Percentiles rank a stretch among this genome's conserved stretches.
Conservation (phyloP, 2,113 vertebrate genomes). For the Zosterops hypoxanthus region DNA sequence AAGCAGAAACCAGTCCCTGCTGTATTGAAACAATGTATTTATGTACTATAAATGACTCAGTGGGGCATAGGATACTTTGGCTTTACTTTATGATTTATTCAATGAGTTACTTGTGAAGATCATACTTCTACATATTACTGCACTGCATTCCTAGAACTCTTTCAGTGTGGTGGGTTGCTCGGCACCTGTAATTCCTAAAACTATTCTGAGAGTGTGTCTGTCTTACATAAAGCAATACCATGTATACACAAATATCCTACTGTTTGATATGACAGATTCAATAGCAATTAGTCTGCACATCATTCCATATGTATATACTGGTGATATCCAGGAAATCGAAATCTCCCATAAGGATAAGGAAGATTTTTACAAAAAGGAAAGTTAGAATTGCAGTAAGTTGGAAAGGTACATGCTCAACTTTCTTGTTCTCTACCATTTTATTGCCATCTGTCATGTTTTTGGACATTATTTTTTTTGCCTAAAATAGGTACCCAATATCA, state of each 20-base stretch:
- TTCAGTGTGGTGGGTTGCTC: background rate
- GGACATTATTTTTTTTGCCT: background rate
- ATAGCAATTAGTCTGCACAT: background rate
- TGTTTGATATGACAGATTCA: background rate
- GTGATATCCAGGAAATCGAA: background rate
- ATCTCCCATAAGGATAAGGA: background rate
- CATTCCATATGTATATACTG: background rate
- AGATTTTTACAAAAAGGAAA: background rate
- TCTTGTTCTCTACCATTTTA: background rate
- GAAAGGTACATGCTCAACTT: accelerated
- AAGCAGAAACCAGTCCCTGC: background rate
- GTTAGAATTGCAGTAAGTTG: background rate
- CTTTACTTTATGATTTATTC: background rate
- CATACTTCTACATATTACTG: background rate
- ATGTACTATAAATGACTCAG: background rate
- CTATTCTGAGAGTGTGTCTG: background rate
- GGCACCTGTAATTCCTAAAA: background rate
- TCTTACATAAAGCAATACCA: background rate
- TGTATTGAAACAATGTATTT: background rate
- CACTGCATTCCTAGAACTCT: background rate
- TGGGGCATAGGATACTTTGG: background rate
- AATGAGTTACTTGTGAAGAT: background rate
- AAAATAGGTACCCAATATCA: background rate
- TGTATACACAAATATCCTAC: background rate
- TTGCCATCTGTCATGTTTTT: background rate